Evolutionary conservation across 2,888 invertebrate genomes (phyloP).

Genomic region (Lingula anatina): DNA sequence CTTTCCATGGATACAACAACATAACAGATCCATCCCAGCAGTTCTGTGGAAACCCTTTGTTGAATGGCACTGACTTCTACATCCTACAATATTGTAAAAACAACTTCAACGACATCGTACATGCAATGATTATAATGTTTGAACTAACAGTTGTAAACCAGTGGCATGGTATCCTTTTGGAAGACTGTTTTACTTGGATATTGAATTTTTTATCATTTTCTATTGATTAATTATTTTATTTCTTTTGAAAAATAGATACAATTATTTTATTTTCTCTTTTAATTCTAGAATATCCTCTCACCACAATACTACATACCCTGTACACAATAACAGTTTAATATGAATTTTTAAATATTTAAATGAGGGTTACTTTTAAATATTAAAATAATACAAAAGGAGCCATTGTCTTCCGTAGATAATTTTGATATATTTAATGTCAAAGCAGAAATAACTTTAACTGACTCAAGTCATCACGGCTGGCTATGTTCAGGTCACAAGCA

Average conservation of each 20-base stretch:
- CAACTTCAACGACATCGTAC: conserved; percentile 54
- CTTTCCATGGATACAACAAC: conserved; percentile 27
- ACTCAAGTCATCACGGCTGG: conserved; percentile 45
- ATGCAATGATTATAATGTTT: conserved; percentile 53
- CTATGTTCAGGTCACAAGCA: conserved; percentile 49
- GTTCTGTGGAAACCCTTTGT: conserved; percentile 44
- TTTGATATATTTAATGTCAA: not conserved
- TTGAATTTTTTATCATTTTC: no score
- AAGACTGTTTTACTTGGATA: not conserved
- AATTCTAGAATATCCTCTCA: no score
- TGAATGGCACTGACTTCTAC: conserved; percentile 49
- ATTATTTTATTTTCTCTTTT: no score
- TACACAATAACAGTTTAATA: no score
- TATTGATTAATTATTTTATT: no score
- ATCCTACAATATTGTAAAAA: conserved; percentile 52
- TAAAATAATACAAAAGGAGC: no score
- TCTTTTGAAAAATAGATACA: no score
- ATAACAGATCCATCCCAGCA: conserved; percentile 5
- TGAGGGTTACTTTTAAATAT: no score
- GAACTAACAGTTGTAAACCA: conserved; percentile 56
- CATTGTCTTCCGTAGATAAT: no score
- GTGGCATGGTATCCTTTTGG: conserved; percentile 53
- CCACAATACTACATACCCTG: no score
- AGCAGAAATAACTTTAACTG: conserved; percentile 17
- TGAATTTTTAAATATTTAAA: no score